Evolutionary conservation across 2,113 vertebrate species (phyloP).

Genomic region (Podarcis raffonei): DNA sequence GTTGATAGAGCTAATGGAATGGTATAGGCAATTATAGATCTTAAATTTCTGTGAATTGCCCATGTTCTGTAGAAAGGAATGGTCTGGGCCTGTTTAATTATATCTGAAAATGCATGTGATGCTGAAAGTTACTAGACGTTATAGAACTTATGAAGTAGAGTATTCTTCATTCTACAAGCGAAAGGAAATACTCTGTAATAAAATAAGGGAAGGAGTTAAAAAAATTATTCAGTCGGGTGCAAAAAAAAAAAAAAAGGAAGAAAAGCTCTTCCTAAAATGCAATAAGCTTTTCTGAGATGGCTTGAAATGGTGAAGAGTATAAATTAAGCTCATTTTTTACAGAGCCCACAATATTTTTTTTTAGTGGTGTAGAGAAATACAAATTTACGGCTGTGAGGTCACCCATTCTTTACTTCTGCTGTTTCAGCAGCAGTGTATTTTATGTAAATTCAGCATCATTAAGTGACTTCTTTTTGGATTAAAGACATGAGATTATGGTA

Average conservation of each 20-base stretch:
- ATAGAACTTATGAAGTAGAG: neutral
- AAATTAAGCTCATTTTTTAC: neutral
- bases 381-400: constrained; percentile 12
- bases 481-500: neutral
- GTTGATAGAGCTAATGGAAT: neutral
- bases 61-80: neutral
- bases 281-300: neutral
- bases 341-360: neutral
- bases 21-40: neutral
- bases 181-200: neutral
- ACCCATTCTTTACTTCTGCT: neutral
- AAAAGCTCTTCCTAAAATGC: neutral
- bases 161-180: neutral
- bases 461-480: constrained; percentile 33
- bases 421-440: constrained; percentile 10
- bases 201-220: neutral
- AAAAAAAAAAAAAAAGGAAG: neutral
- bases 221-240: neutral
- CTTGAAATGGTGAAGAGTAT: neutral
- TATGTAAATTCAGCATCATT: constrained; percentile 43
- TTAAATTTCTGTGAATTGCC: neutral
- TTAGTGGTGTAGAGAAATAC: neutral
- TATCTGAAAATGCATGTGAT: neutral
- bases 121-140: neutral
- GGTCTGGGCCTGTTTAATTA: neutral